These are phyloP conservation scores for Microchrysa polita DNA, from an alignment of 2,888 invertebrate genomes.

Conservation along the genomic window DNA sequence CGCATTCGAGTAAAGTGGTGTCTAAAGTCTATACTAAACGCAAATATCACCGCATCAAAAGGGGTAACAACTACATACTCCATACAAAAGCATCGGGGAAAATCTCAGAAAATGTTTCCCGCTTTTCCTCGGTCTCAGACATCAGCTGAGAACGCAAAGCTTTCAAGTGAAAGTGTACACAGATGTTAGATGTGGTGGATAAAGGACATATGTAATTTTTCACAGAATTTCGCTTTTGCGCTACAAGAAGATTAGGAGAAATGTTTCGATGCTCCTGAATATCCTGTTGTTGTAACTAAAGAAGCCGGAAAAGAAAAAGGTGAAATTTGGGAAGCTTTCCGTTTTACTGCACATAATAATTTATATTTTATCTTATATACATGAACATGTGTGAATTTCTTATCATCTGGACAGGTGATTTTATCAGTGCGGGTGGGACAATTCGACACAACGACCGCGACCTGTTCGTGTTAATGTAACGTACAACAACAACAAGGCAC, in stretches of 20 bases:
- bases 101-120: neutral
- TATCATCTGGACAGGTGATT: neutral
- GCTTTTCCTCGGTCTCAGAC: neutral
- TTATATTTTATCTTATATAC: neutral
- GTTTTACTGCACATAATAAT: neutral
- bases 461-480: neutral
- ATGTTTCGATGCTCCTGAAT: neutral
- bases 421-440: neutral
- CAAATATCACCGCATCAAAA: no score
- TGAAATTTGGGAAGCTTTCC: neutral
- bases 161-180: constrained; percentile 10
- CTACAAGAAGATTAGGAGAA: neutral
- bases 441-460: no score
- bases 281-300: neutral
- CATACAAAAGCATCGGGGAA: neutral
- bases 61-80: no score
- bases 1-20: no score
- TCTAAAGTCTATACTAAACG: no score
- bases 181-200: no score
- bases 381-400: neutral
- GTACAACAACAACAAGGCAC: neutral
- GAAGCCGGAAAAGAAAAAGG: neutral
- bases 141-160: neutral
- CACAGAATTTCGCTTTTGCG: no score
- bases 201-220: no score